Conservation (phyloP, 2,797 vertebrate species). For the Galago senegalensis region DNA sequence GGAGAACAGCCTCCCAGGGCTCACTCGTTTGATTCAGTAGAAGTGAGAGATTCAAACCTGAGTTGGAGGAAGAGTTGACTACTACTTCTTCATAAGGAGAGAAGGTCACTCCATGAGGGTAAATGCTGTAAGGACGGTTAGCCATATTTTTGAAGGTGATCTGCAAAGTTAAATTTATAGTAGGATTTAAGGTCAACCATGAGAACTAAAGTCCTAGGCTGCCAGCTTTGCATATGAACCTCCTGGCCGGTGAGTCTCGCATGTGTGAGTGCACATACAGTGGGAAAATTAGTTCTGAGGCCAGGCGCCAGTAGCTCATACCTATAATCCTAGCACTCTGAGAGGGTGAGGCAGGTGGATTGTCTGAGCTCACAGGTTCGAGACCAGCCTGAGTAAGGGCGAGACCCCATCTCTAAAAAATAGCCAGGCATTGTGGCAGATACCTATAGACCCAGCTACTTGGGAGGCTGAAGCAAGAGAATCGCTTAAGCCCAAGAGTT, state of each 20-base stretch:
- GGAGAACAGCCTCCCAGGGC: background rate
- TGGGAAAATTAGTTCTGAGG: background rate
- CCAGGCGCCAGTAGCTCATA: too few relatives aligned
- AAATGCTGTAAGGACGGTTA: slow-evolving; percentile 96
- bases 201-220: background rate
- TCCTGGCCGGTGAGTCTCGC: background rate
- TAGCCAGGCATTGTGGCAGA: too few relatives aligned
- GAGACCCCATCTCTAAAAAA: too few relatives aligned
- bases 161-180: slow-evolving; percentile 87
- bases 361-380: too few relatives aligned
- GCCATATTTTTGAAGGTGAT: slow-evolving; percentile 98
- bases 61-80: slow-evolving; percentile 92
- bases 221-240: background rate
- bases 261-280: background rate
- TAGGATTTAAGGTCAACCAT: background rate
- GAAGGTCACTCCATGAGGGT: slow-evolving; percentile 97
- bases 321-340: too few relatives aligned
- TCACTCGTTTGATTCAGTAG: background rate
- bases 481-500: too few relatives aligned
- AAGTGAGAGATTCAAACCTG: slow-evolving; percentile 83
- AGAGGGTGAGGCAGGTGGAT: too few relatives aligned
- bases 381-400: too few relatives aligned
- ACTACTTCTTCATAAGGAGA: slow-evolving; percentile 94
- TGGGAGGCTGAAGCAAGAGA: too few relatives aligned
- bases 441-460: too few relatives aligned